Evolutionary conservation across 2,888 invertebrate species (phyloP).

Genomic region (Agrochola circellaris): DNA sequence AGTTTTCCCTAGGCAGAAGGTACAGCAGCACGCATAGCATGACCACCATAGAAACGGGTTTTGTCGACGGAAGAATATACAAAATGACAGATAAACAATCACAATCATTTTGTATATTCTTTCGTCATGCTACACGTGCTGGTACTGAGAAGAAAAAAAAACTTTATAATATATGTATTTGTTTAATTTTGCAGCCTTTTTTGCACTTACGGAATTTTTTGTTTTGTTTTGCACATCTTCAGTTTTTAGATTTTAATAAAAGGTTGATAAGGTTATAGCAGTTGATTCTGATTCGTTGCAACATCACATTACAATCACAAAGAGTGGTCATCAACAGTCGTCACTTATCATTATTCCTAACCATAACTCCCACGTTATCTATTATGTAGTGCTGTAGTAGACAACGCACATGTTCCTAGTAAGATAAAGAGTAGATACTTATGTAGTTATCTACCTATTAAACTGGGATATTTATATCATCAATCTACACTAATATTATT

Average conservation of each 20-base stretch:
- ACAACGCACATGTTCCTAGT: background rate
- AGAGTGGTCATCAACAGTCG: background rate
- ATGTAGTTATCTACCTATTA: background rate
- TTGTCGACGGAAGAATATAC: no score
- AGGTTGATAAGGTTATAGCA: background rate
- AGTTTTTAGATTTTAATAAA: background rate
- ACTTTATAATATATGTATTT: no score
- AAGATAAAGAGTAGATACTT: conserved; percentile 11
- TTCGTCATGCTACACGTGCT: no score
- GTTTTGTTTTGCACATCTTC: no score
- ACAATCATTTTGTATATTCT: no score
- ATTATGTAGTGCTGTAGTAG: background rate
- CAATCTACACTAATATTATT: background rate
- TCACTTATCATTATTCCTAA: background rate
- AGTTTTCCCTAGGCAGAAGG: background rate
- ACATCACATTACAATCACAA: background rate
- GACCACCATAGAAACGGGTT: no score
- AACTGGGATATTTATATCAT: background rate
- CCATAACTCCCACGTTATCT: conserved; percentile 18
- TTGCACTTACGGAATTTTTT: background rate
- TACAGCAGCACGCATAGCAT: no score
- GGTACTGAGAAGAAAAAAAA: background rate
- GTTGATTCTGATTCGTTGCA: background rate
- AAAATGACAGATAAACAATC: no score
- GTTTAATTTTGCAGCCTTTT: no score